Evolutionary conservation across 2,797 vertebrate genomes (phyloP).

Genomic region (Tiaroga cobitis): DNA sequence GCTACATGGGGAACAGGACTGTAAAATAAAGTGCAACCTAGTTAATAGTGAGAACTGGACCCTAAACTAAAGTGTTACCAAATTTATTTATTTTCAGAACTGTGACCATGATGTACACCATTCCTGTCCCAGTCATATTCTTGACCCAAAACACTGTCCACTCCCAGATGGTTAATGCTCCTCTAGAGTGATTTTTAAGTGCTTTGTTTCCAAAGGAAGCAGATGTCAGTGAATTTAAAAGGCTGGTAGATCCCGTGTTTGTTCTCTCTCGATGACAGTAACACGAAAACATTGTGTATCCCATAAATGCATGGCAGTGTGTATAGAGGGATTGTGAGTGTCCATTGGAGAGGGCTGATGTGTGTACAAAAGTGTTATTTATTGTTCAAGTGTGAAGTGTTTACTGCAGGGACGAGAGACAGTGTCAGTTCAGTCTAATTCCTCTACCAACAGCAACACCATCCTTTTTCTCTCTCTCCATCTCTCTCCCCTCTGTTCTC

Average conservation of each 20-base stretch:
- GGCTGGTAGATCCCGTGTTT: slow-evolving; percentile 36
- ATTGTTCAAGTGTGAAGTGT: slow-evolving; percentile 43
- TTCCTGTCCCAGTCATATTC: slow-evolving; percentile 36
- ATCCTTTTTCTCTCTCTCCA: slow-evolving; percentile 17
- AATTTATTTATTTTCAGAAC: slow-evolving; percentile 5
- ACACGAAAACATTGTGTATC: slow-evolving; percentile 25
- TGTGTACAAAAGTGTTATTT: slow-evolving; percentile 44
- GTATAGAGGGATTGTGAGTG: slow-evolving; percentile 35
- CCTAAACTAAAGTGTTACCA: neutral
- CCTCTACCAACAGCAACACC: slow-evolving; percentile 21
- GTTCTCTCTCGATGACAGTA: slow-evolving; percentile 36
- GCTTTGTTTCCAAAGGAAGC: slow-evolving; percentile 51
- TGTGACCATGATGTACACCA: slow-evolving; percentile 29
- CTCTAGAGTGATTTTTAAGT: slow-evolving; percentile 45
- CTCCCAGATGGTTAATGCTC: slow-evolving; percentile 49
- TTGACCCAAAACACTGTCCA: slow-evolving; percentile 28
- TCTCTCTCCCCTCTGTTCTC: slow-evolving; percentile 9
- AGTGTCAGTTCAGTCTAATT: slow-evolving; percentile 32
- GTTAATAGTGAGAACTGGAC: neutral
- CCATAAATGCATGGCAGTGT: slow-evolving; percentile 35
- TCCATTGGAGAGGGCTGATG: slow-evolving; percentile 37
- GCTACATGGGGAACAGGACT: neutral
- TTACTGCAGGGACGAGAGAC: slow-evolving; percentile 43
- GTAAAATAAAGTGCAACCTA: neutral
- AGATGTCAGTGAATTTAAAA: slow-evolving; percentile 50